These are phyloP conservation scores for Eilema sororculum DNA, from an alignment of 2,888 invertebrate species.

Conservation along the genomic window DNA sequence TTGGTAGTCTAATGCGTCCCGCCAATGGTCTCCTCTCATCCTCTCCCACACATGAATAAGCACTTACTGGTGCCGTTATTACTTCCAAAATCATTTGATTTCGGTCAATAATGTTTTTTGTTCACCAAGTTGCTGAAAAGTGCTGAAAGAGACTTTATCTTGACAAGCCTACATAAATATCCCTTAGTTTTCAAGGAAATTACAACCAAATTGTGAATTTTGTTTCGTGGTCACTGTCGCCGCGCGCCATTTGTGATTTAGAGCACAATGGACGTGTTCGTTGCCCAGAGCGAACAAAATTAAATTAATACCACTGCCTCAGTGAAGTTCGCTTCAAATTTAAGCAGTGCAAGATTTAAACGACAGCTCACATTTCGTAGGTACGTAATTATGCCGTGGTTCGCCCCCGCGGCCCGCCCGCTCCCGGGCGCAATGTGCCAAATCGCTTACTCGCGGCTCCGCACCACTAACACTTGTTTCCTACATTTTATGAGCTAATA, in stretches of 20 bases:
- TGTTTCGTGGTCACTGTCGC: conserved; percentile 34
- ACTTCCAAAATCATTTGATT: conserved; percentile 42
- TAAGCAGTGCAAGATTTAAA: conserved; percentile 84
- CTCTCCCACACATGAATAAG: conserved; percentile 45
- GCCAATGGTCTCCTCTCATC: conserved; percentile 55
- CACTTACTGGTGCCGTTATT: conserved; percentile 36
- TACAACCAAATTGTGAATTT: conserved; percentile 35
- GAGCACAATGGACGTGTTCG: conserved; percentile 50
- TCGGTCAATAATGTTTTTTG: conserved; percentile 43
- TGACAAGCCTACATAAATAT: conserved; percentile 26
- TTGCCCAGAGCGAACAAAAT: conserved; percentile 67
- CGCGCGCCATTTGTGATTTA: conserved; percentile 37
- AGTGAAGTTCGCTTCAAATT: conserved; percentile 79
- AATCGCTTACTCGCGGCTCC: conserved; percentile 83
- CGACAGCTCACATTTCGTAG: conserved; percentile 81
- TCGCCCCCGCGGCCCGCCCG: conserved; percentile 71
- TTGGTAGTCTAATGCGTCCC: conserved; percentile 82
- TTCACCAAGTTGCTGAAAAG: conserved; percentile 36
- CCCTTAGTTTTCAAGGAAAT: not conserved
- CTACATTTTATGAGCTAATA: conserved; percentile 37
- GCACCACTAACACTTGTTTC: conserved; percentile 66
- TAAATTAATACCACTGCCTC: conserved; percentile 76
- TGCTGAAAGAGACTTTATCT: conserved; percentile 30
- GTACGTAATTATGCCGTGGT: conserved; percentile 83
- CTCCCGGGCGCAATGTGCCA: conserved; percentile 81